Evolutionary conservation across 2,113 vertebrate genomes (phyloP), one percentile per base, ranked within the genome.

Genomic region (Morone chrysops): DNA sequence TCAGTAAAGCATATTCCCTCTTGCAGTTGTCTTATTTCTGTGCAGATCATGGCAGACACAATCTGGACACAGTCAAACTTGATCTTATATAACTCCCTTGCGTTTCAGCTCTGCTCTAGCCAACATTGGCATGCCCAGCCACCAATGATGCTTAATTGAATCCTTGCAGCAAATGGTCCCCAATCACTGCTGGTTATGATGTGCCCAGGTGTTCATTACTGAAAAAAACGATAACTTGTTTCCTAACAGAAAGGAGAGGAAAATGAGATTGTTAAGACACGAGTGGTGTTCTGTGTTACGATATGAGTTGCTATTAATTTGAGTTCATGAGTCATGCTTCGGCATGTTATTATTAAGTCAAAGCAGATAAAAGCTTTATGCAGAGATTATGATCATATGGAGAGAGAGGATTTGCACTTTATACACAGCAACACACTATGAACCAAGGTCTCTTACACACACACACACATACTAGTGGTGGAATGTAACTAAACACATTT

Each of bases 151-250:
- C 72, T 72, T 78, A 85, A 84, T 80, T 90, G 67, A 90, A 81
- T 90, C 74, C 67, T 73, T 70, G 47, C 78, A 70, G 70, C 59
- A 83, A 87, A 88, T 41, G 66, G 66, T 81, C 82, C 75, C 84
- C 47, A 51, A 69, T 81, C 81, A 80, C 62, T 5, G 2, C 75
- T 79, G 75, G 53, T 86, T 84, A 57, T 80, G 65, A 88, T 80
- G 75, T 62, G 73, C 20, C 84, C 89, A 89, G 86, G 73, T 90
- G 80, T 90, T 89, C 78, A 69, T 89, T 78, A 82, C 75, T 36
- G 86, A 85, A 53, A 66, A 38, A 82, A 80, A 85, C 8, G 2
- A 70, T 89, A 89, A 90, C 81, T 61, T 62, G 1, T 69, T 75
- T 70, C 12, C 62, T 57, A 41, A 76, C 50, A 56, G 67, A 47